These are phyloP conservation scores for Heliornis fulica DNA, from an alignment of 2,113 vertebrate species.

Conservation along the genomic window DNA sequence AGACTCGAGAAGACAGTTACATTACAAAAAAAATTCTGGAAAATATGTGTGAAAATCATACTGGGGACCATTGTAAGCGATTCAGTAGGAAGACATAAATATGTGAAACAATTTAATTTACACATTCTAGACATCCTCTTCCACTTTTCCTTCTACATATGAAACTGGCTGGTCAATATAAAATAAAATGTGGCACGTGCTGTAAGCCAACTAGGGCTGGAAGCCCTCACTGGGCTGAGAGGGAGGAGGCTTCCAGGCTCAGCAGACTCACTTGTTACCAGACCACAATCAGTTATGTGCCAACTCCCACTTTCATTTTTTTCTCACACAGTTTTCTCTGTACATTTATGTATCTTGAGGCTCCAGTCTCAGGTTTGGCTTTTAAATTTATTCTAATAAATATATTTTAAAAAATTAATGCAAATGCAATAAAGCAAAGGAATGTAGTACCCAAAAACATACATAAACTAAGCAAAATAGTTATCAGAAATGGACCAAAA, in stretches of 20 bases:
- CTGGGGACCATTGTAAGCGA: background rate
- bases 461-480: background rate
- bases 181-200: rapidly evolving
- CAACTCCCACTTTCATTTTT: background rate
- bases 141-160: background rate
- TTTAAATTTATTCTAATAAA: background rate
- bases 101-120: background rate
- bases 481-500: background rate
- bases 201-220: background rate
- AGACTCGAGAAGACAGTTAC: background rate
- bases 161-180: background rate
- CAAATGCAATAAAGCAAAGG: background rate
- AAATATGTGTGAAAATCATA: background rate
- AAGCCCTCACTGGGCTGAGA: background rate
- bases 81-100: background rate
- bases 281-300: background rate
- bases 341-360: background rate
- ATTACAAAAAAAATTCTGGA: background rate
- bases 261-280: background rate
- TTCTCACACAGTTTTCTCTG: background rate
- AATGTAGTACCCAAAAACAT: background rate
- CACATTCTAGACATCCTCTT: background rate
- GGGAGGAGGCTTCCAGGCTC: background rate
- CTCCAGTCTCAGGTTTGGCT: background rate
- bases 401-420: background rate